These are phyloP conservation scores for Octonoba sinensis DNA, from an alignment of 2,888 invertebrate genomes.

Conservation along the genomic window DNA sequence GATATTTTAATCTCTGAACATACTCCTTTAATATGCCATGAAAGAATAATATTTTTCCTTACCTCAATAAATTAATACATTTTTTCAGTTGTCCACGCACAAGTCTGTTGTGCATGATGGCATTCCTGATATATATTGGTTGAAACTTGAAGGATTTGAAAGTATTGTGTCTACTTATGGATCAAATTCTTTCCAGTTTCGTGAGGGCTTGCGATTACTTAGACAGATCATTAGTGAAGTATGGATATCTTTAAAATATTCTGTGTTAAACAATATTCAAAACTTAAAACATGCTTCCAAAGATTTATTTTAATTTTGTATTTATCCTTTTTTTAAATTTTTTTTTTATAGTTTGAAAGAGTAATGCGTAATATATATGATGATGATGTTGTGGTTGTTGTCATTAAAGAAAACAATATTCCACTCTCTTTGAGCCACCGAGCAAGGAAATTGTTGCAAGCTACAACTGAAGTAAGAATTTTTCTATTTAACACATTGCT, in stretches of 20 bases:
- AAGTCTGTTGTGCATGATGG: conserved; percentile 73
- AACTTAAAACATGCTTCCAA: no score
- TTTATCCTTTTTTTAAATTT: neutral
- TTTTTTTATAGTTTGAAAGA: conserved; percentile 35
- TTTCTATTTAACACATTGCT: neutral
- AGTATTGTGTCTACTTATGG: conserved; percentile 78
- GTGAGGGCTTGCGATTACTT: conserved; percentile 73
- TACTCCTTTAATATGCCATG: no score
- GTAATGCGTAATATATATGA: conserved; percentile 43
- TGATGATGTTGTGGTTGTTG: conserved; percentile 59
- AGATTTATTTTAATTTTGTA: no score
- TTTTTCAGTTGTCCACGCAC: conserved; percentile 35
- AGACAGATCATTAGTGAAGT: conserved; percentile 58
- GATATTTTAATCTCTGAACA: neutral
- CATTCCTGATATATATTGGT: conserved; percentile 75
- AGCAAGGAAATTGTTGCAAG: conserved; percentile 40
- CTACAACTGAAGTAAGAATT: conserved; percentile 13
- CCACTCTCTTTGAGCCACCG: conserved; percentile 44
- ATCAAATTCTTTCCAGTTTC: conserved; percentile 74
- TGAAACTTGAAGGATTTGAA: conserved; percentile 78
- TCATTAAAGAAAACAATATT: conserved; percentile 50
- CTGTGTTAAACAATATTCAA: neutral
- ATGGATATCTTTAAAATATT: neutral
- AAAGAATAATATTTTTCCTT: no score
- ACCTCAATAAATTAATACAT: neutral